phyloP scores from a whole-genome alignment of 2,888 invertebrate species.

The Drosophila borborema region DNA sequence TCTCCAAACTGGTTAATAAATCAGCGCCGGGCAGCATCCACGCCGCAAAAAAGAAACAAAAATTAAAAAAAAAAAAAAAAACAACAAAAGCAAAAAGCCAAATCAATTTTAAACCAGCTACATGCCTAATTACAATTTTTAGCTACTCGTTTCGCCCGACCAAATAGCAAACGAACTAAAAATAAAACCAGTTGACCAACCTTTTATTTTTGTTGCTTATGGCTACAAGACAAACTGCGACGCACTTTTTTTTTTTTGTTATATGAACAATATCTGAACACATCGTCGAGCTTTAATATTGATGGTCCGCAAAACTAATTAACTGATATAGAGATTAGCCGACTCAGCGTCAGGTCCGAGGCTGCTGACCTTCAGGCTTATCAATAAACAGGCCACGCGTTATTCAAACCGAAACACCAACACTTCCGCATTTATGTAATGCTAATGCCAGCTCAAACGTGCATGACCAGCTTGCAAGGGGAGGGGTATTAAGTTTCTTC shows the following conservation, averaged over 20 bases:
- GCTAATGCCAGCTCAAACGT: constrained; percentile 31
- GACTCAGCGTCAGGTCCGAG: constrained; percentile 18
- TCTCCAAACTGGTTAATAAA: constrained; percentile 17
- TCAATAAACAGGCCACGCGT: constrained; percentile 42
- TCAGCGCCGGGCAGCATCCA: constrained; percentile 19
- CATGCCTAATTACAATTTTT: constrained; percentile 52
- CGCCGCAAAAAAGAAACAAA: not conserved
- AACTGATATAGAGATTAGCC: constrained; percentile 23
- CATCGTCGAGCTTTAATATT: constrained; percentile 1
- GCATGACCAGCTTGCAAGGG: constrained; percentile 12
- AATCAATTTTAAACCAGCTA: constrained; percentile 58
- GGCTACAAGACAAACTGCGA: constrained; percentile 48
- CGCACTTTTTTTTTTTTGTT: constrained; percentile 50
- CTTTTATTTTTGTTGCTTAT: constrained; percentile 15
- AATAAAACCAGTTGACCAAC: constrained; percentile 57
- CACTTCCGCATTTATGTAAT: constrained; percentile 44
- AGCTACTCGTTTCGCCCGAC: constrained; percentile 28
- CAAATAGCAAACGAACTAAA: constrained; percentile 13
- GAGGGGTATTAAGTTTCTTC: not conserved
- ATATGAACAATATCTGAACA: constrained; percentile 9
- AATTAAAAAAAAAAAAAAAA: not conserved
- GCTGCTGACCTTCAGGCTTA: constrained; percentile 50
- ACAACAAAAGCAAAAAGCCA: constrained; percentile 15
- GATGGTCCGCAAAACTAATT: constrained; percentile 20
- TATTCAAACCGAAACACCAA: constrained; percentile 23